A percentile compares a stretch with the other conserved stretches of the same genome.
Conservation (phyloP, 2,888 invertebrate species). For the Melanostoma scalare region DNA sequence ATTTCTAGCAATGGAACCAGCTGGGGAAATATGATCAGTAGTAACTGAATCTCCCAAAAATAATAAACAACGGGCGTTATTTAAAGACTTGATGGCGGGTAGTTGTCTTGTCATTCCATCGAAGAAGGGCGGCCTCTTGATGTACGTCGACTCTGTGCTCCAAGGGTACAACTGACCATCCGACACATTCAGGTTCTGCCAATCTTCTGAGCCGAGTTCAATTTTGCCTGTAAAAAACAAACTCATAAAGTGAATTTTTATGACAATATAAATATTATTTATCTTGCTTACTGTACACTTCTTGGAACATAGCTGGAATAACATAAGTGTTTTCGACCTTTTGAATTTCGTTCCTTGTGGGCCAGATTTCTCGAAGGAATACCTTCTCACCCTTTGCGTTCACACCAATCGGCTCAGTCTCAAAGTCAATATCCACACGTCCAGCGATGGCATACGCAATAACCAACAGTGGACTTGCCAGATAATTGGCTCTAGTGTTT, state of each 20-base stretch:
- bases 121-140: slow-evolving; percentile 98
- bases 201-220: slow-evolving; percentile 91
- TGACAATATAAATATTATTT: not conserved
- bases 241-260: not conserved
- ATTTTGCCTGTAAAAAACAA: slow-evolving; percentile 86
- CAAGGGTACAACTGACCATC: slow-evolving; percentile 94
- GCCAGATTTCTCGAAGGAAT: slow-evolving; percentile 98
- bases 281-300: slow-evolving; percentile 83
- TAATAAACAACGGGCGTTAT: slow-evolving; percentile 90
- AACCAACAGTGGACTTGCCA: slow-evolving; percentile 98
- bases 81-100: slow-evolving; percentile 85
- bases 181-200: slow-evolving; percentile 92
- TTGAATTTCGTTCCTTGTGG: slow-evolving; percentile 94
- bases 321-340: slow-evolving; percentile 93
- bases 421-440: slow-evolving; percentile 96
- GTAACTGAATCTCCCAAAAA: slow-evolving; percentile 98
- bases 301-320: slow-evolving; percentile 98
- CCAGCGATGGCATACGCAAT: slow-evolving; percentile 99
- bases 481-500: slow-evolving; percentile 97
- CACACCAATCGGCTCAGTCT: slow-evolving; percentile 89
- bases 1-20: slow-evolving; percentile 97
- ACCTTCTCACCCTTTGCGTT: slow-evolving; percentile 88
- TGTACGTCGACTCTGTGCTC: slow-evolving; percentile 95
- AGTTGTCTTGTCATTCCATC: slow-evolving; percentile 87
- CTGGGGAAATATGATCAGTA: slow-evolving; percentile 99